phyloP scores from a whole-genome alignment of 2,888 invertebrate genomes.

The Anticlea derivata region DNA sequence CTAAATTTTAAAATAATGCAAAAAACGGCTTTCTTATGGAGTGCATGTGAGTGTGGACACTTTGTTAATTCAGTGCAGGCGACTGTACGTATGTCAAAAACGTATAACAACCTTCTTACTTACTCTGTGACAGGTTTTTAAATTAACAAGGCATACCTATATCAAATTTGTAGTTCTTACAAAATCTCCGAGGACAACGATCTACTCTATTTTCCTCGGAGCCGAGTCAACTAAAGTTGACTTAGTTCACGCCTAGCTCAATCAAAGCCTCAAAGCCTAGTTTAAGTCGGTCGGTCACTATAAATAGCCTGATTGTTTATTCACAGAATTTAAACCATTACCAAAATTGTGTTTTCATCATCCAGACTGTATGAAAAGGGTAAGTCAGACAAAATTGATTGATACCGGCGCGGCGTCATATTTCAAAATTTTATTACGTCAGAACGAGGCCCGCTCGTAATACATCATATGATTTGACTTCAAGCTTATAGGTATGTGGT shows the following conservation, averaged over 20 bases:
- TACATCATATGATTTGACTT: constrained; percentile 35
- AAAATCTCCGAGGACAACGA: no score
- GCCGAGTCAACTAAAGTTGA: no score
- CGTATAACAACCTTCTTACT: no score
- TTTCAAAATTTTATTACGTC: constrained; percentile 42
- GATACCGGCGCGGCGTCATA: constrained; percentile 38
- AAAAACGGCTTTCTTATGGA: neutral
- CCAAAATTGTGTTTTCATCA: constrained; percentile 23
- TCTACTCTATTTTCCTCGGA: no score
- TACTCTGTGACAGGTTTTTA: no score
- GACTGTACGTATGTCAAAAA: no score
- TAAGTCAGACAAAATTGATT: constrained; percentile 43
- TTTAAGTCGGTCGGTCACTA: no score
- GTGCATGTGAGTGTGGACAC: neutral
- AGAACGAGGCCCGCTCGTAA: constrained; percentile 25
- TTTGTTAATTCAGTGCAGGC: no score
- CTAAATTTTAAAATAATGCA: constrained; percentile 9
- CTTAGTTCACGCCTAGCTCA: no score
- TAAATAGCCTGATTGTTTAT: constrained; percentile 3
- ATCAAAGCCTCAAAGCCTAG: no score
- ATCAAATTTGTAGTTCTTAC: no score
- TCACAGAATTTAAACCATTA: constrained; percentile 21
- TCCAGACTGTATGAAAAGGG: constrained; percentile 34
- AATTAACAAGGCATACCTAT: no score
- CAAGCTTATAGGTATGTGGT: constrained; percentile 18